Conservation (phyloP, 2,888 invertebrate genomes). For the Adineta ricciae region DNA sequence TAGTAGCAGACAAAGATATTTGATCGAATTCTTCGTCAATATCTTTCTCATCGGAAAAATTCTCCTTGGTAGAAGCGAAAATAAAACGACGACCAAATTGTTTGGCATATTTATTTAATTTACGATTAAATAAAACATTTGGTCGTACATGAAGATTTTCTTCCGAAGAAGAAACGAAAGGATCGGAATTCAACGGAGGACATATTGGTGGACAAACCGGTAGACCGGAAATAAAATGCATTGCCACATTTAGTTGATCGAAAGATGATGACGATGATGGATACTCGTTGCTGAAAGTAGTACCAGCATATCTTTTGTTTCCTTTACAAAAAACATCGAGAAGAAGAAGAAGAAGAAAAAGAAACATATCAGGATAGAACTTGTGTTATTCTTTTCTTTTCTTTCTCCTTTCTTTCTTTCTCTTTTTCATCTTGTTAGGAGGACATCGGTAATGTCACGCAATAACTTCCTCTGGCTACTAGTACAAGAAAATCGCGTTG, state of each 20-base stretch:
- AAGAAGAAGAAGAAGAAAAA: background rate
- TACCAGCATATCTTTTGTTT: background rate
- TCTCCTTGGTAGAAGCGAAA: background rate
- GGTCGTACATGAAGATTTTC: background rate
- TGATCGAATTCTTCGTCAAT: constrained; percentile 8
- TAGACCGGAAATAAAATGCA: constrained; percentile 7
- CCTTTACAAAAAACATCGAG: background rate
- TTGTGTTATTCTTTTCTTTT: background rate
- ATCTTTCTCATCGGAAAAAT: background rate
- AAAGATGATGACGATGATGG: background rate
- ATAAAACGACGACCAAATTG: background rate
- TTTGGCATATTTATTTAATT: background rate
- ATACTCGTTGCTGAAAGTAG: background rate
- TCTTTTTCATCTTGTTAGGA: background rate
- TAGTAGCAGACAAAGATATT: background rate
- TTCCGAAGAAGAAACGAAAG: background rate
- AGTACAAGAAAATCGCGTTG: background rate
- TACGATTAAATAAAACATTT: background rate
- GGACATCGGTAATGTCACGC: background rate
- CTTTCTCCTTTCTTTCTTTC: background rate
- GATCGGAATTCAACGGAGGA: background rate
- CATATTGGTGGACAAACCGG: background rate
- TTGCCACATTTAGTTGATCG: background rate
- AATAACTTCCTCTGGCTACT: background rate
- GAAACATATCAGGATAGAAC: background rate